Base-by-base conservation (phyloP, 2,113 vertebrate genomes). In the Lagopus leucura region DNA sequence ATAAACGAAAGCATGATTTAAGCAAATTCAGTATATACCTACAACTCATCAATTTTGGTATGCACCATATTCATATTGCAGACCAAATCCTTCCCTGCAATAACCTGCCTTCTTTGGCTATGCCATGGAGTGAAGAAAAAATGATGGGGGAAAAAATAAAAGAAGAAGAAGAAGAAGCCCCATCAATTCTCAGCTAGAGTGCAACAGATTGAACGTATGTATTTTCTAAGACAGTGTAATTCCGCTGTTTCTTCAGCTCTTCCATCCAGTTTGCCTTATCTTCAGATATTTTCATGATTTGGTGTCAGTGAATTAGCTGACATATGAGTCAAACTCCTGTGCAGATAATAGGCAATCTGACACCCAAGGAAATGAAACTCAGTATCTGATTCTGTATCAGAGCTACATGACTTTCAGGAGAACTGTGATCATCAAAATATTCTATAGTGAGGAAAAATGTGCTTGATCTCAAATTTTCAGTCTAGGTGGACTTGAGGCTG, bases 311-410 rank as follows among this genome's bases (percentile, higher is more conserved):
- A 88, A 93, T 80, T 88, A 82, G 25, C 34, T 92, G 80, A 81
- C 86, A 88, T 43, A 74, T 43, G 36, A 90, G 30, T 83, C 69
- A 95, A 88, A 88, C 42, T 90, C 38, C 38, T 86, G 32, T 78
- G 57, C 50, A 89, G 78, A 91, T 89, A 92, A 78, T 21, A 74
- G 55, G 25, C 52, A 84, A 67, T 90, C 30, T 90, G 77, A 94
- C 88, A 95, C 34, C 17, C 43, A 77, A n/a, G 72, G 40, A 95
- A 90, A 94, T 90, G 82, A 83, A 96, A 92, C 34, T 74, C 50
- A 16, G 32, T 76, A 88, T 88, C 69, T 81, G 45, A 30, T 88
- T 82, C 42, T 88, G 17, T 64, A 81, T 88, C 80, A 90, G 60
- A 85, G 28, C 15, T 93, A 13, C 54, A 60, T 57, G 60, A 55